Base-by-base conservation (phyloP, 2,888 invertebrate species). In the Alcis repandata region DNA sequence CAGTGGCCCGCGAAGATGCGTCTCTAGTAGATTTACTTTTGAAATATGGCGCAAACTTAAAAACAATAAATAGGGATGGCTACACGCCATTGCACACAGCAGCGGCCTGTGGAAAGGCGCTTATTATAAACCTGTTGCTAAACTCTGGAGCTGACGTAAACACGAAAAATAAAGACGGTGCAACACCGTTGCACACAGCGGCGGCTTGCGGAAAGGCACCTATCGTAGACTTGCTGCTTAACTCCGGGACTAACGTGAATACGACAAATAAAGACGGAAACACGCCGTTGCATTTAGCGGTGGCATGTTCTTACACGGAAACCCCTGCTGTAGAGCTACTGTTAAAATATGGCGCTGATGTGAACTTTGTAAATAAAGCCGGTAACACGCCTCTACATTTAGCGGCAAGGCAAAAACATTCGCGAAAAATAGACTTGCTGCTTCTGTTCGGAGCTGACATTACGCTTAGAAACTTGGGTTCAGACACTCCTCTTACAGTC, bases 281-380 rank as follows among this genome's bases (percentile, higher is more conserved):
- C 58, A 74, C 77, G 27, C 72, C 74, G 4, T 62, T 79, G 13
- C 79, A 79, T 63, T 53, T 77, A 15, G 79, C 79, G 0, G 74
- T 74, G 19, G n/a, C n/a, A n/a, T n/a, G n/a, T n/a, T 48, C 57
- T 3, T 72, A 63, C 43, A 61, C 56, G 32, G 73, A 76, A 58
- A 51, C 33, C 19, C 70, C 68, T 46, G 61, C 76, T 11, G 70
- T 78, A 6, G 58, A 51, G 3, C 48, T 74, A n/a, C 67, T 79
- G 0, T 65, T 78, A 53, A 43, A 70, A n/a, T 70, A 20, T 43
- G 72, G 75, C 46, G 74, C 79, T 8, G 22, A 68, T n/a, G 6
- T 66, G 13, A 63, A 27, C 11, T 54, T 59, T 11, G 9, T 43
- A 43, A 11, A 43, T 19, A 11, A 43, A 43, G 43, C 17, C 11